These are phyloP conservation scores for Flexamia atlantica DNA, from an alignment of 2,888 invertebrate species.

Conservation along the genomic window DNA sequence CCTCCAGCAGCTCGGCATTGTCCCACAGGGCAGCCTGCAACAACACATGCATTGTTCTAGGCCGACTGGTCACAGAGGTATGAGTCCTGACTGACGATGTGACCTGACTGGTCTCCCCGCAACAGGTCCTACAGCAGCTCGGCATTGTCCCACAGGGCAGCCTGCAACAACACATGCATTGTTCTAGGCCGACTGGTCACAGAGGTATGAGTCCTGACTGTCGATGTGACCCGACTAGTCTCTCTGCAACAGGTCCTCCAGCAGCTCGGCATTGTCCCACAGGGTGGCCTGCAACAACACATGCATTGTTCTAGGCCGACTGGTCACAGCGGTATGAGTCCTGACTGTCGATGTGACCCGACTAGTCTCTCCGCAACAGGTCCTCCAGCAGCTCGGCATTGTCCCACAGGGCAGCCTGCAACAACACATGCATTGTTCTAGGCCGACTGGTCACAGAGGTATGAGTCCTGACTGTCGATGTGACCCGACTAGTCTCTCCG, in stretches of 20 bases:
- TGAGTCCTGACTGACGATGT: constrained; percentile 84
- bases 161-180: constrained; percentile 76
- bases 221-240: constrained; percentile 83
- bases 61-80: too few relatives aligned
- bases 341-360: too few relatives aligned
- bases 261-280: constrained; percentile 93
- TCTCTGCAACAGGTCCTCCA: constrained; percentile 85
- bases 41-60: constrained; percentile 74
- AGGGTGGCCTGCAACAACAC: constrained; percentile 74
- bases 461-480: constrained; percentile 85
- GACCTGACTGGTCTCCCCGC: constrained; percentile 80
- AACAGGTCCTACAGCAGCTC: constrained; percentile 90
- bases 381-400: too few relatives aligned
- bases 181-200: too few relatives aligned
- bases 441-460: too few relatives aligned
- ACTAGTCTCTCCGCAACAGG: too few relatives aligned
- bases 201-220: constrained; percentile 85
- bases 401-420: too few relatives aligned
- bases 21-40: too few relatives aligned
- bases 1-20: too few relatives aligned
- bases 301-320: too few relatives aligned
- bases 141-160: constrained; percentile 93
- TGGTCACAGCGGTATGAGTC: too few relatives aligned
- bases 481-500: constrained; percentile 81
- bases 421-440: constrained; percentile 74